Conservation (phyloP, 2,113 vertebrate species). For the Eclectus roratus region DNA sequence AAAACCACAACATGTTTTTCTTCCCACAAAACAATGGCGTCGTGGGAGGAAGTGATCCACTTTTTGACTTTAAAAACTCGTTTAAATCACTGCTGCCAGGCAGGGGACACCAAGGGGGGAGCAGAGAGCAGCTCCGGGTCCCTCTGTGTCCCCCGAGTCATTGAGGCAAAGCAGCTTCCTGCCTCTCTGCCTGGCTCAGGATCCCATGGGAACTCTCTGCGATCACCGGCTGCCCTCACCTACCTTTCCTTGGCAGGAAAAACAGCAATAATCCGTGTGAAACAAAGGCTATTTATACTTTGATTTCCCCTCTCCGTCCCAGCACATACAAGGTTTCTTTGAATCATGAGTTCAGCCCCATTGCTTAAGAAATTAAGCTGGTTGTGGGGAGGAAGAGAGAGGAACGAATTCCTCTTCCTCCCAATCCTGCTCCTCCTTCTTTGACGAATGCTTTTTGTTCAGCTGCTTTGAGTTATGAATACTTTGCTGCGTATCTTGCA, state of each 20-base stretch:
- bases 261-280: background rate
- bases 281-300: constrained; percentile 1
- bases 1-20: background rate
- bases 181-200: background rate
- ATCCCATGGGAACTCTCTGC: background rate
- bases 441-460: background rate
- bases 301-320: background rate
- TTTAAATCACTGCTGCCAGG: background rate
- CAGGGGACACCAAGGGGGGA: background rate
- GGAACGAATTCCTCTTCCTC: background rate
- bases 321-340: background rate
- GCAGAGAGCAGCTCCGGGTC: background rate
- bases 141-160: rapidly evolving
- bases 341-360: background rate
- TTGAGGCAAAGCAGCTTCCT: rapidly evolving
- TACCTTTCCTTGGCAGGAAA: background rate
- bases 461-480: background rate
- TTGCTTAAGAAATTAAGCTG: background rate
- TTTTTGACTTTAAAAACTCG: background rate
- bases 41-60: background rate
- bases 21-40: background rate
- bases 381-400: background rate
- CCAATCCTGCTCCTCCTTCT: background rate
- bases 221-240: background rate
- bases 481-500: background rate